Evolutionary conservation across 2,113 vertebrate genomes (phyloP).

Genomic region (Sus scrofa): DNA sequence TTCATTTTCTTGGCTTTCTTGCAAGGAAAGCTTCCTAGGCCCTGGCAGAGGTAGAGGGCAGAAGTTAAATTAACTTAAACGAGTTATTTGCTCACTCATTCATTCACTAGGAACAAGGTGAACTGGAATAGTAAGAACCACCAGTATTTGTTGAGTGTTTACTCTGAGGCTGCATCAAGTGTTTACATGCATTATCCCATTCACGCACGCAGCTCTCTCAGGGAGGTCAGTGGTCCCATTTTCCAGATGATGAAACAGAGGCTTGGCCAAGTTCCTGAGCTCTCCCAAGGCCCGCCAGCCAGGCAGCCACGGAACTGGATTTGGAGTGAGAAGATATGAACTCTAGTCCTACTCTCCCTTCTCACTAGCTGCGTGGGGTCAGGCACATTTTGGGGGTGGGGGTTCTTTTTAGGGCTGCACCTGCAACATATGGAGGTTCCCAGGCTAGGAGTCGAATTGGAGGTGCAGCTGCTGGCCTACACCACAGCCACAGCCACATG

Average conservation of each 20-base stretch:
- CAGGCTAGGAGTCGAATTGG: no score
- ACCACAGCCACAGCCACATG: no score
- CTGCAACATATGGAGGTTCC: no score
- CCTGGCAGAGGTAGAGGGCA: background rate
- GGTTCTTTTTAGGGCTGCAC: no score
- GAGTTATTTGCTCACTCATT: background rate
- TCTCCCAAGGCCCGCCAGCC: background rate
- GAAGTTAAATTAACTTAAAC: background rate
- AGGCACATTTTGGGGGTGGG: no score
- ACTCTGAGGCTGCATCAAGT: background rate
- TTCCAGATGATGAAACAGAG: background rate
- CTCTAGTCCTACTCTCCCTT: background rate
- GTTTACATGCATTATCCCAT: background rate
- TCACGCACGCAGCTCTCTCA: background rate
- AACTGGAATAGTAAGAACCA: background rate
- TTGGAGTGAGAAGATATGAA: background rate
- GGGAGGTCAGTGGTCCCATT: background rate
- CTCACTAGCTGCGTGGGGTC: fast-evolving
- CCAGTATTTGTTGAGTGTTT: no score
- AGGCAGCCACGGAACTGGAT: background rate
- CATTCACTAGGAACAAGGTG: background rate
- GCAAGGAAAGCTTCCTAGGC: background rate
- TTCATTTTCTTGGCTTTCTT: background rate
- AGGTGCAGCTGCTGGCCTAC: no score
- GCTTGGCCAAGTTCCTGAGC: background rate